Base-by-base conservation (phyloP, 2,797 vertebrate genomes). In the Anniella stebbinsi region DNA sequence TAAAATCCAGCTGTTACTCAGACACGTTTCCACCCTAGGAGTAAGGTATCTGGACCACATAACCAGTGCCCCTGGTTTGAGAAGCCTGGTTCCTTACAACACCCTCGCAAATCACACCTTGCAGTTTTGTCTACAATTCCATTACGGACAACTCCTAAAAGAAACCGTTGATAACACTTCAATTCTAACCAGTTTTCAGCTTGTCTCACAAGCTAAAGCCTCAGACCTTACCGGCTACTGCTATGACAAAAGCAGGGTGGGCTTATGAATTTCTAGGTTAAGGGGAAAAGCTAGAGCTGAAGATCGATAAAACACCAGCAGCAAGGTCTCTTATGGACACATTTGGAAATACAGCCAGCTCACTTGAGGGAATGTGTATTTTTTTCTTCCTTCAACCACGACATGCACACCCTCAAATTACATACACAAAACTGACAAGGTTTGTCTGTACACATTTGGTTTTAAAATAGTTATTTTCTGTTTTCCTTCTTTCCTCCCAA, bases 381-480 rank as follows among this genome's bases (percentile, higher is more conserved):
- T 80, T 85, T 90, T 93, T 90, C 92, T 90, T 93, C 91, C 70
- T 87, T 93, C 89, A 90, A 85, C 91, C 89, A 87, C 76, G 76
- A n/a, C 66, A 86, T 10, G 30, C 48, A 80, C 51, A 38, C 38
- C 76, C 38, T 21, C 70, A 51, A 82, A 92, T 88, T 88, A 91
- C 60, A 88, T 82, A 88, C 73, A 84, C 0, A 91, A 95, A 95
- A 94, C 80, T 84, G 92, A 94, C 91, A 93, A 41, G 36, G 36
- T 90, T 86, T 93, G 95, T 89, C 87, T 41, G 84, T 88, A 95
- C 86, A 88, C 89, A 92, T 90, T 92, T 93, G 94, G 93, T 92
- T 90, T 86, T 87, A 91, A 93, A 91, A 93, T 78, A 89, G 67
- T 91, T 91, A 88, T 91, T 93, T 92, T 95, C 92, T 95, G 89